Evolutionary conservation across 2,888 invertebrate species (phyloP), one percentile per base, ranked within the genome.

Genomic region (Meiosimyza decipiens): DNA sequence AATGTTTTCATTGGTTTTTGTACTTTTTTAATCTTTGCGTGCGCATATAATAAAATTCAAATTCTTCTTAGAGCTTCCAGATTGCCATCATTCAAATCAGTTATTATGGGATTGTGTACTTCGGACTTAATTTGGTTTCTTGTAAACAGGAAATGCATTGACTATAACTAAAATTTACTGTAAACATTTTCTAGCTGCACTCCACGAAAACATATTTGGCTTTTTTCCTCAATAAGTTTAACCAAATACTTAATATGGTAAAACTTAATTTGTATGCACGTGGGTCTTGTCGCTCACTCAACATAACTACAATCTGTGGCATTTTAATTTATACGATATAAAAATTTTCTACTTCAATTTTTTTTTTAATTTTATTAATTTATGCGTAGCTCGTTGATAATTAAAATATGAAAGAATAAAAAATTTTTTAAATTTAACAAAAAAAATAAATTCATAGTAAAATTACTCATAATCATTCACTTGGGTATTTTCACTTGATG

Each of bases 371-470:
- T 47, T 40, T 33, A 51, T 64, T 64, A 64, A 64, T 64, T 64
- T 64, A 64, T 64, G 64, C 64, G 7, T 13, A 50, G 13, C n/a
- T 50, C 64, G 51, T 64, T 28, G n/a, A 51, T 51, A 64, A 64
- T 64, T 64, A 64, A 64, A 51, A 64, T 51, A 63, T 64, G 64
- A 63, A 57, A 57, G 12, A 57, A 57, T 57, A 57, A 28, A 28
- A 28, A 28, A 28, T 28, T 28, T 28, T 57, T 15, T 22, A 28
- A 15, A 40, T 40, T 33, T 15, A 51, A 52, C 28, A 51, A 50
- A 22, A 22, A 50, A 50, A 15, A 33, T n/a, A n/a, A 50, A n/a
- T 64, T 22, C 22, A 57, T 57, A 57, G 22, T 57, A 57, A 15
- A 28, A 57, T 28, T 28, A 57, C 22, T 15, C 22, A 11, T 28